phyloP scores from a whole-genome alignment of 2,888 invertebrate species.

The Thysanoteuthis rhombus region DNA sequence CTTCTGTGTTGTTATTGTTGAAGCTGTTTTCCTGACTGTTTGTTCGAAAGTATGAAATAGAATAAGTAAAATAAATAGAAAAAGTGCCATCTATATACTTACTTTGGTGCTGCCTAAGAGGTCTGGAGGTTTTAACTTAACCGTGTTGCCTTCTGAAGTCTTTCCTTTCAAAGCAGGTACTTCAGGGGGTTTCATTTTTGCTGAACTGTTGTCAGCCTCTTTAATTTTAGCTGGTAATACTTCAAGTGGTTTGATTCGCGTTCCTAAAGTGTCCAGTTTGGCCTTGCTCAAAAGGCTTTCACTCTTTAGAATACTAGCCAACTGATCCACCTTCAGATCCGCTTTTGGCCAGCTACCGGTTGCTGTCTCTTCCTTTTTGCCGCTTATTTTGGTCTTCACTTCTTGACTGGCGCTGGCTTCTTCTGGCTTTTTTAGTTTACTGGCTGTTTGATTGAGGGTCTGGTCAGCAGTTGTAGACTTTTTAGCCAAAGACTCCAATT shows the following conservation, averaged over 20 bases:
- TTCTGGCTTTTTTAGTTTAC: slow-evolving; percentile 18
- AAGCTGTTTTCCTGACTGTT: too few species aligned
- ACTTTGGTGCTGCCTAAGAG: not conserved
- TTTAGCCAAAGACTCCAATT: slow-evolving; percentile 26
- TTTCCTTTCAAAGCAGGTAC: not conserved
- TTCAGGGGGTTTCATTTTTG: not conserved
- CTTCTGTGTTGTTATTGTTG: too few species aligned
- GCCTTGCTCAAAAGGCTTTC: slow-evolving; percentile 22
- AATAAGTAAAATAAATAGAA: too few species aligned
- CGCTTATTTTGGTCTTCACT: not conserved
- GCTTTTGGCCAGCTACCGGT: not conserved
- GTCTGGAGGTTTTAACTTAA: not conserved
- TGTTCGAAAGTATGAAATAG: too few species aligned
- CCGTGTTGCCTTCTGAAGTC: not conserved
- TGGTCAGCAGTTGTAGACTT: not conserved
- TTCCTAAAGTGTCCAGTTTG: not conserved
- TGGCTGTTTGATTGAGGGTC: not conserved
- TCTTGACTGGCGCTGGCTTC: slow-evolving; percentile 15
- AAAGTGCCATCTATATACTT: not conserved
- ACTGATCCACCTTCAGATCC: slow-evolving; percentile 13
- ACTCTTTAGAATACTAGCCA: slow-evolving; percentile 30
- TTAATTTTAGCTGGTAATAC: not conserved
- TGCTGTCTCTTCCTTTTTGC: not conserved
- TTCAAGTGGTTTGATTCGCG: not conserved
- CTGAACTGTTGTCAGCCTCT: not conserved